These are phyloP conservation scores for Callionymus lyra DNA, from an alignment of 2,113 vertebrate species.

Conservation along the genomic window DNA sequence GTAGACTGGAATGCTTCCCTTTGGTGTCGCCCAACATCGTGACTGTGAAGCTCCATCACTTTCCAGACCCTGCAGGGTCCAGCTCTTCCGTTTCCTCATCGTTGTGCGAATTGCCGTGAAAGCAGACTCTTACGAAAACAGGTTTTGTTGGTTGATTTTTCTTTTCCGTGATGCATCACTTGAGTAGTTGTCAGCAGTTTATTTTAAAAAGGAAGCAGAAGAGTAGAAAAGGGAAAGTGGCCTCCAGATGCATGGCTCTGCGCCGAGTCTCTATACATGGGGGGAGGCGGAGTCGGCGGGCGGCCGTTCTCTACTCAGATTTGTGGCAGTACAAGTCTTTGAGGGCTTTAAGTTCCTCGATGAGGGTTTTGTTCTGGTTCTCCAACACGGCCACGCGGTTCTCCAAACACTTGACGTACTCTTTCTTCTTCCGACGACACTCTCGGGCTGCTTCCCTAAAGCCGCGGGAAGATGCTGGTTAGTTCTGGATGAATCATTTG, in stretches of 20 bases:
- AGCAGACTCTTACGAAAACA: conserved; percentile 3
- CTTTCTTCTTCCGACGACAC: conserved; percentile 98
- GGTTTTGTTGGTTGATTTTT: neutral
- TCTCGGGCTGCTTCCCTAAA: conserved; percentile 92
- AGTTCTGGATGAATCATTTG: too few relatives aligned
- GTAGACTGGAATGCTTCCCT: conserved; percentile 31
- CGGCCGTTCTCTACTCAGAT: conserved; percentile 80
- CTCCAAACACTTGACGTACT: conserved; percentile 98
- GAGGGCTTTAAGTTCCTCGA: conserved; percentile 99
- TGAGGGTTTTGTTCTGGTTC: conserved; percentile 99
- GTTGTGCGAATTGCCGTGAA: conserved; percentile 5
- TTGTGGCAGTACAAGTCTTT: conserved; percentile 99
- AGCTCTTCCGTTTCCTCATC: neutral
- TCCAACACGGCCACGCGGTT: conserved; percentile 98
- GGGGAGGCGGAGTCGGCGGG: conserved; percentile 48
- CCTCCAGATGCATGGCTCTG: conserved; percentile 59
- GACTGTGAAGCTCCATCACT: conserved; percentile 1
- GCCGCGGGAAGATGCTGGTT: too few relatives aligned
- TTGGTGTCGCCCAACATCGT: conserved; percentile 5
- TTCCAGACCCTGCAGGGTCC: conserved; percentile 14
- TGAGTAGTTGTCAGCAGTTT: conserved; percentile 36
- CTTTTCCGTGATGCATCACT: conserved; percentile 20
- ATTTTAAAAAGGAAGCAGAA: conserved; percentile 79
- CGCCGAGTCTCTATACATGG: conserved; percentile 77
- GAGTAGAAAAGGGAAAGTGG: conserved; percentile 76